Conservation (phyloP, 2,797 vertebrate genomes). For the Galaxias olidus region DNA sequence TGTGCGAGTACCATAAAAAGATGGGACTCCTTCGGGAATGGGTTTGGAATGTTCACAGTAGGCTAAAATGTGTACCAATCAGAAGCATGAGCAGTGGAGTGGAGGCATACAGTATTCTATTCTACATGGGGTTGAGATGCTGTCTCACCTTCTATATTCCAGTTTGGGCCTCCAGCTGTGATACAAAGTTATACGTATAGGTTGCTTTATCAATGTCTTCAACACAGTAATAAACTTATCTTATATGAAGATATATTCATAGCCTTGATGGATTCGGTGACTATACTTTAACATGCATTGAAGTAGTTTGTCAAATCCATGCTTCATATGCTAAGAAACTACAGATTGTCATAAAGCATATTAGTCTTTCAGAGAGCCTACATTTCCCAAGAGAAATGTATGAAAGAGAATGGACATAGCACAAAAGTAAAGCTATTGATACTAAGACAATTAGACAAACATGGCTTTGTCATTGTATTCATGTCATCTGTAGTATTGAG, state of each 20-base stretch:
- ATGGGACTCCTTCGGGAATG: slow-evolving; percentile 66
- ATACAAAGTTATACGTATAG: slow-evolving; percentile 74
- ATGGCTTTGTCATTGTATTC: too few species aligned
- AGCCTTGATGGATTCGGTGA: slow-evolving; percentile 36
- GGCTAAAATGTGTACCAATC: slow-evolving; percentile 57
- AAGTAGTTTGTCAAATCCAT: slow-evolving; percentile 54
- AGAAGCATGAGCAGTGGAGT: slow-evolving; percentile 66
- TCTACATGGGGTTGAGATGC: slow-evolving; percentile 74
- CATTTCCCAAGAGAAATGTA: slow-evolving; percentile 48
- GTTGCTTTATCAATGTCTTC: slow-evolving; percentile 67
- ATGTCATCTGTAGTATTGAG: too few species aligned
- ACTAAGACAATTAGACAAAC: too few species aligned
- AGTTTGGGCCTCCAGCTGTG: slow-evolving; percentile 84
- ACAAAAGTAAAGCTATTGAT: too few species aligned
- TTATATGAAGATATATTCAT: slow-evolving; percentile 34
- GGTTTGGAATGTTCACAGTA: slow-evolving; percentile 60
- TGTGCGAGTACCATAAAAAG: slow-evolving; percentile 43
- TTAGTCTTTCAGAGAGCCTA: slow-evolving; percentile 34
- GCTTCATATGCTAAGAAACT: slow-evolving; percentile 33
- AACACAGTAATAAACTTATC: slow-evolving; percentile 41
- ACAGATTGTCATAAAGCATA: neutral
- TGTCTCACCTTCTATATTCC: slow-evolving; percentile 86
- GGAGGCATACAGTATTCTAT: slow-evolving; percentile 68
- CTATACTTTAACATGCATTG: slow-evolving; percentile 65
- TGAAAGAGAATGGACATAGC: slow-evolving; percentile 10